Base-by-base conservation (phyloP, 2,113 vertebrate genomes). In the Oreochromis aureus region DNA sequence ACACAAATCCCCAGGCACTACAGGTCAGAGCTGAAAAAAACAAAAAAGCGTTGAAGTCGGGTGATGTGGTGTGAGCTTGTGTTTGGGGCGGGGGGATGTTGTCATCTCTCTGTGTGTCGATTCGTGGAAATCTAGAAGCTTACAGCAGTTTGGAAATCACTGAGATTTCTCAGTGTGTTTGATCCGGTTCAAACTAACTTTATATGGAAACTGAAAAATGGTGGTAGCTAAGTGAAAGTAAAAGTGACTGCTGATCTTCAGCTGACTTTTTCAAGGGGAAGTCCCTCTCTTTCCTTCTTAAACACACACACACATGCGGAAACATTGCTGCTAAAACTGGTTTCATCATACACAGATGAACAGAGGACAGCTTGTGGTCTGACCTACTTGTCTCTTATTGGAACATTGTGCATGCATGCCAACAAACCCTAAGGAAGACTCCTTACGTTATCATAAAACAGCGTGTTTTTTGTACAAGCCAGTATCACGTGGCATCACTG, bases 61-160 rank as follows among this genome's bases (percentile, higher is more conserved):
- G 61, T 78, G 44, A 46, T 82, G 44, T 83, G 24, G n/a, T 78
- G 73, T 32, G 10, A 53, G 78, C 79, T 80, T 55, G 61, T 79
- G 22, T 82, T 61, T 24, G 19, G 85, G 32, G 44, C 10, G 59
- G 59, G 87, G 86, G 86, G 81, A 71, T 83, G 76, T 46, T 89
- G 87, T 90, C 89, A 81, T 76, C n/a, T 61, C 58, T 86, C 41
- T 80, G 54, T 55, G 58, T 59, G 69, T n/a, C 10, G 66, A 84
- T 94, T 94, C 86, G 3, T 93, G 91, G 93, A 90, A 93, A 81
- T n/a, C 15, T 11, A 34, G 81, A 53, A n/a, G 39, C n/a, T 10
- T 8, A 27, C 27, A 34, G 66, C 46, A 58, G 32, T 79, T 41
- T 81, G 61, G 32, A 55, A 69, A 61, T n/a, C 36, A 56, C 7